Evolutionary conservation across 2,797 vertebrate species (phyloP).

Genomic region (Rhabdophis nuchalis): DNA sequence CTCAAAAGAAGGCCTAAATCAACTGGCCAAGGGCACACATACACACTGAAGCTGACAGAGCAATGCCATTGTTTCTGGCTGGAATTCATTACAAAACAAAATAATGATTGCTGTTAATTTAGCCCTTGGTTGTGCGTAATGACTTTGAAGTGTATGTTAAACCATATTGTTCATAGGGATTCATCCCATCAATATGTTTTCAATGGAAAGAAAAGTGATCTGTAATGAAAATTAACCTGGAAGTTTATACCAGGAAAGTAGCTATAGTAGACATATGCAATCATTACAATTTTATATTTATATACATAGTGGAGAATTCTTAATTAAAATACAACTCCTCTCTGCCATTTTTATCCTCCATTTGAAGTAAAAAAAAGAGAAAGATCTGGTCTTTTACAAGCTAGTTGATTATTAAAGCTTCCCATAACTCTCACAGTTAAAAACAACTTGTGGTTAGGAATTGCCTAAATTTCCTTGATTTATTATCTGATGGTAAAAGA

Average conservation of each 20-base stretch:
- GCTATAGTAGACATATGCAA: background rate
- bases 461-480: background rate
- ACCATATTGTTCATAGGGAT: background rate
- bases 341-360: background rate
- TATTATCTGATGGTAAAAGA: background rate
- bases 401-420: background rate
- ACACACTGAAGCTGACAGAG: no score
- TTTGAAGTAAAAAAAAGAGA: background rate
- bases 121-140: background rate
- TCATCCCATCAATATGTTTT: background rate
- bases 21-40: no score
- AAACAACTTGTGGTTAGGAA: background rate
- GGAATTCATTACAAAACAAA: background rate
- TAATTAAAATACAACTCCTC: background rate
- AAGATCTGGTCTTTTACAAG: background rate
- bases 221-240: background rate
- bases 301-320: background rate
- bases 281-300: conserved; percentile 11
- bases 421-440: background rate
- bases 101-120: background rate
- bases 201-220: background rate
- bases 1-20: no score
- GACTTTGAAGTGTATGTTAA: conserved; percentile 2
- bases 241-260: conserved; percentile 25
- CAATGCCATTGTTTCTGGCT: background rate